A percentile compares a stretch with the other conserved stretches of the same genome.
Evolutionary conservation across 2,797 vertebrate genomes (phyloP).

Genomic region (Characodon lateralis): DNA sequence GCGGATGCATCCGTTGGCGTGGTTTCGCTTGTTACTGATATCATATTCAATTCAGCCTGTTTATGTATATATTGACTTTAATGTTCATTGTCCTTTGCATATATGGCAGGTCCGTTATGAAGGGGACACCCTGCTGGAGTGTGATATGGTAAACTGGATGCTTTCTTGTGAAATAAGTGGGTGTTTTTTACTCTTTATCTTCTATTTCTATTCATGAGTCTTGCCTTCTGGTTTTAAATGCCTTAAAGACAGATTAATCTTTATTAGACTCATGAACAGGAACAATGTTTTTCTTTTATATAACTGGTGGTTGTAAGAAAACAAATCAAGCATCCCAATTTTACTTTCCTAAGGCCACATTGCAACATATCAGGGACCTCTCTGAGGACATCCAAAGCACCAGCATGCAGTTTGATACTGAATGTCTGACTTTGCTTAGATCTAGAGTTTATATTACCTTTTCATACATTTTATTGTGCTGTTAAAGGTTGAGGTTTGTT

Average conservation of each 20-base stretch:
- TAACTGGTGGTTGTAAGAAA: conserved; percentile 29
- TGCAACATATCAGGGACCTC: conserved; percentile 29
- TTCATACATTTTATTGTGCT: conserved; percentile 26
- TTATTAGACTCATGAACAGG: conserved; percentile 78
- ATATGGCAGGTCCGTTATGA: conserved; percentile 74
- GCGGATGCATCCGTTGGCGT: conserved; percentile 68
- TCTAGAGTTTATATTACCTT: conserved; percentile 21
- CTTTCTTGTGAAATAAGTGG: conserved; percentile 81
- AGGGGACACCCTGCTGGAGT: conserved; percentile 74
- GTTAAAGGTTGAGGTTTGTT: conserved; percentile 53
- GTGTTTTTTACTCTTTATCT: conserved; percentile 69
- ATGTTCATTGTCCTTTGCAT: conserved; percentile 80
- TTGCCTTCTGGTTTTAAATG: conserved; percentile 58
- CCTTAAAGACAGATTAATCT: conserved; percentile 74
- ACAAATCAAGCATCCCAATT: conserved; percentile 7
- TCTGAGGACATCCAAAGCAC: conserved; percentile 18
- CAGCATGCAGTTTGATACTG: not conserved
- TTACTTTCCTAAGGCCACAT: conserved; percentile 15
- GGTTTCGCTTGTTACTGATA: conserved; percentile 74
- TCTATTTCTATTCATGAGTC: conserved; percentile 75
- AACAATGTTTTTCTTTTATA: conserved; percentile 47
- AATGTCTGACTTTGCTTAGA: not conserved
- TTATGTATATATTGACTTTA: conserved; percentile 77
- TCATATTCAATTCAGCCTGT: conserved; percentile 60
- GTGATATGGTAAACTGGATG: conserved; percentile 84